phyloP scores from a whole-genome alignment of 1,140 invertebrate genomes.

The Ectropis grisescens region DNA sequence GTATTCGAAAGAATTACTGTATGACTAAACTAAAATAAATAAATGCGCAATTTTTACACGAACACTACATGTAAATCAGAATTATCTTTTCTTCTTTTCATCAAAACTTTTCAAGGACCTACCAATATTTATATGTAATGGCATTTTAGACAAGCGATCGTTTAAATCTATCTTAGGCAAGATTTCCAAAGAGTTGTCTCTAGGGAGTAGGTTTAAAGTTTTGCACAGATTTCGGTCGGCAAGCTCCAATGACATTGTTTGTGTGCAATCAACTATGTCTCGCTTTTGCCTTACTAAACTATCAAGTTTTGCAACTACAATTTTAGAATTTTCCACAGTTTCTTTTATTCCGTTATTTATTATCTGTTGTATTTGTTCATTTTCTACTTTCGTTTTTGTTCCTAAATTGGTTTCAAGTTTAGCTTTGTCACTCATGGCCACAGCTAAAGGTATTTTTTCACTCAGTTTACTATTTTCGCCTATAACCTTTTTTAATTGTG shows the following conservation, averaged over 20 bases:
- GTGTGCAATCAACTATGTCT: constrained; percentile 47
- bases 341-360: not conserved
- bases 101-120: constrained; percentile 48
- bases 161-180: constrained; percentile 33
- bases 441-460: constrained; percentile 6
- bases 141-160: constrained; percentile 18
- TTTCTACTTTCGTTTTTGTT: constrained; percentile 1
- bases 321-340: not conserved
- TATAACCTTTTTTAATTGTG: constrained; percentile 28
- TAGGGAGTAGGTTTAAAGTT: constrained; percentile 13
- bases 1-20: constrained; percentile 15
- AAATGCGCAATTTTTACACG: too few species aligned
- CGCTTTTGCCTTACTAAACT: constrained; percentile 35
- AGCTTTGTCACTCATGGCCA: constrained; percentile 10
- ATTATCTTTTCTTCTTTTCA: constrained; percentile 8
- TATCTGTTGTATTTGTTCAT: not conserved
- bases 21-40: too few species aligned
- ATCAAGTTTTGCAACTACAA: not conserved
- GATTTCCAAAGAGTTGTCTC: constrained; percentile 1
- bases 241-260: constrained; percentile 27
- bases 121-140: constrained; percentile 26
- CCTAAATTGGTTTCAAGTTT: constrained; percentile 12
- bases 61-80: too few species aligned
- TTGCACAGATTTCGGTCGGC: constrained; percentile 46
- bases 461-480: constrained; percentile 7